Percentiles rank a stretch among this genome's conserved stretches.
Conservation (phyloP, 1,140 invertebrate species). For the Magallana gigas region DNA sequence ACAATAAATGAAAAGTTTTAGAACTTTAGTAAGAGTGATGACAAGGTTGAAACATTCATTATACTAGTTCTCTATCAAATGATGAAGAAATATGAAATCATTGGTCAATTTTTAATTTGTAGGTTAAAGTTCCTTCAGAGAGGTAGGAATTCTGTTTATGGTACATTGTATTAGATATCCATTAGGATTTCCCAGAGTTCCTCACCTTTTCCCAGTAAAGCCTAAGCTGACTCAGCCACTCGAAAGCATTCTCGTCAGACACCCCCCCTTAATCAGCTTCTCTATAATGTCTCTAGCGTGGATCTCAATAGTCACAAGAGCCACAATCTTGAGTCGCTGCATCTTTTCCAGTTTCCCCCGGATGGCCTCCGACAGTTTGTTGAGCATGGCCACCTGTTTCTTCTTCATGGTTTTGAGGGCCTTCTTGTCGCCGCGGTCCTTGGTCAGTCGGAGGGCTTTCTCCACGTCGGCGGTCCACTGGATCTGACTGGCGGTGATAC, state of each 20-base stretch:
- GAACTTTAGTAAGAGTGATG: too few relatives aligned
- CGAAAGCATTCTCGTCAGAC: slow-evolving; percentile 84
- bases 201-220: slow-evolving; percentile 80
- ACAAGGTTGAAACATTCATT: too few relatives aligned
- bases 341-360: slow-evolving; percentile 86
- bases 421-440: slow-evolving; percentile 84
- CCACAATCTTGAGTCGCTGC: slow-evolving; percentile 88
- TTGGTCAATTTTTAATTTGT: too few relatives aligned
- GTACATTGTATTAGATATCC: too few relatives aligned
- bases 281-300: slow-evolving; percentile 93
- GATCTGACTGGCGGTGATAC: slow-evolving; percentile 82
- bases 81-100: too few relatives aligned
- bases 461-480: slow-evolving; percentile 80
- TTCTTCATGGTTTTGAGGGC: slow-evolving; percentile 89
- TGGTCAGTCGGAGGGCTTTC: slow-evolving; percentile 74
- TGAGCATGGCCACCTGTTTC: slow-evolving; percentile 83
- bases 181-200: background rate
- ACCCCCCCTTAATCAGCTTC: slow-evolving; percentile 85
- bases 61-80: too few relatives aligned
- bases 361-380: slow-evolving; percentile 88
- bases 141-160: too few relatives aligned
- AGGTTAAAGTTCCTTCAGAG: too few relatives aligned
- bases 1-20: too few relatives aligned
- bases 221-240: slow-evolving; percentile 80
- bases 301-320: slow-evolving; percentile 91